phyloP scores from a whole-genome alignment of 2,113 vertebrate genomes.

The Xiphorhynchus elegans region DNA sequence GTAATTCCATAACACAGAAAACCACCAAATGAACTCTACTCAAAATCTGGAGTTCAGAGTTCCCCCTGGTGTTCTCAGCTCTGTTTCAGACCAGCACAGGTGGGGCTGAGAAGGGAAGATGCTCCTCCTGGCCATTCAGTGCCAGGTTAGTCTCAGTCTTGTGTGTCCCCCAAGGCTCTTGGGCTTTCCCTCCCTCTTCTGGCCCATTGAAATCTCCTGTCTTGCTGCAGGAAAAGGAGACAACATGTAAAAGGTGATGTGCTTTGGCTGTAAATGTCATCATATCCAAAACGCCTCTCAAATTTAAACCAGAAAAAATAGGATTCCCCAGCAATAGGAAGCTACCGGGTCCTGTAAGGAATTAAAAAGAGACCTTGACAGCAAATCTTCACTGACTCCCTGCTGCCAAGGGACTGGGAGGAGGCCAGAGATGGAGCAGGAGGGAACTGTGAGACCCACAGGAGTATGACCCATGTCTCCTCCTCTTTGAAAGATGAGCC shows the following conservation, averaged over 20 bases:
- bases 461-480: not conserved
- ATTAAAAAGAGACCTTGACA: not conserved
- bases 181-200: not conserved
- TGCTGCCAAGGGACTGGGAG: not conserved
- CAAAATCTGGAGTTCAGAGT: not conserved
- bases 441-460: not conserved
- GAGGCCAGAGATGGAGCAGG: not conserved
- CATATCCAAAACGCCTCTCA: not conserved
- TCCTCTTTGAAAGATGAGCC: not conserved
- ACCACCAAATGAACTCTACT: not conserved
- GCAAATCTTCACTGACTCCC: not conserved
- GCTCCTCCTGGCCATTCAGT: not conserved
- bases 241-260: not conserved
- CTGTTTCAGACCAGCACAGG: not conserved
- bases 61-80: not conserved
- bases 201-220: not conserved
- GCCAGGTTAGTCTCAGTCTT: accelerated
- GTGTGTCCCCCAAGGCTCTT: not conserved
- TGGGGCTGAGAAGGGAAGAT: not conserved
- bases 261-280: not conserved
- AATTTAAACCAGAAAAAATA: constrained; percentile 9
- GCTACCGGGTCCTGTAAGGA: not conserved
- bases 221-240: not conserved
- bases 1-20: not conserved
- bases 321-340: not conserved